These are phyloP conservation scores for Epiblema foenella DNA, from an alignment of 2,888 invertebrate genomes.

Conservation along the genomic window DNA sequence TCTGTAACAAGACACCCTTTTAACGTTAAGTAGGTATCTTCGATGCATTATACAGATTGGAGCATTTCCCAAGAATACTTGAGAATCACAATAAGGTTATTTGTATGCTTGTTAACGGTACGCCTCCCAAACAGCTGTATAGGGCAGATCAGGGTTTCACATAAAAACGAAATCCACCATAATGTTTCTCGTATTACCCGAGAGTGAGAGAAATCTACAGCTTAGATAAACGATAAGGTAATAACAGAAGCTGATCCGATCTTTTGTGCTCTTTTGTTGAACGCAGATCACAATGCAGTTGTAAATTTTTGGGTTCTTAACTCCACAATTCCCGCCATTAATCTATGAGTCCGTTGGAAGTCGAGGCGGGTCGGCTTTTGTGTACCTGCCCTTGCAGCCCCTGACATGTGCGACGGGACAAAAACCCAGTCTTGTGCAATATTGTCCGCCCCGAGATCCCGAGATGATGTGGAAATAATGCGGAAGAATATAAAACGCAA, in stretches of 20 bases:
- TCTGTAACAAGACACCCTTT: conserved; percentile 43
- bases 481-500: conserved; percentile 65
- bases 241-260: conserved; percentile 82
- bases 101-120: conserved; percentile 74
- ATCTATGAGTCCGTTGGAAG: conserved; percentile 81
- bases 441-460: conserved; percentile 70
- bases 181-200: conserved; percentile 76
- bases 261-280: conserved; percentile 79
- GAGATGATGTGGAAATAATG: conserved; percentile 77
- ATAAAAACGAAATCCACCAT: conserved; percentile 63
- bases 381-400: conserved; percentile 77
- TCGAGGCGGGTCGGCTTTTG: conserved; percentile 76
- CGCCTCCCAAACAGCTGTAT: conserved; percentile 79
- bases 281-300: conserved; percentile 77
- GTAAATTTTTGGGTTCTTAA: conserved; percentile 84
- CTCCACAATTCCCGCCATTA: conserved; percentile 82
- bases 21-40: conserved; percentile 41
- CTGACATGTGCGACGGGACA: conserved; percentile 79
- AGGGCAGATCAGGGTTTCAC: conserved; percentile 57
- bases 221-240: conserved; percentile 79
- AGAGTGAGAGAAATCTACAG: conserved; percentile 78
- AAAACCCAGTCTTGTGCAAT: conserved; percentile 79
- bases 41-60: conserved; percentile 40
- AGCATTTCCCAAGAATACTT: conserved; percentile 54
- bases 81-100: conserved; percentile 61